Percentiles rank a stretch among this genome's conserved stretches.
Conservation (phyloP, 2,797 vertebrate species). For the Tauraco hartlaubi region DNA sequence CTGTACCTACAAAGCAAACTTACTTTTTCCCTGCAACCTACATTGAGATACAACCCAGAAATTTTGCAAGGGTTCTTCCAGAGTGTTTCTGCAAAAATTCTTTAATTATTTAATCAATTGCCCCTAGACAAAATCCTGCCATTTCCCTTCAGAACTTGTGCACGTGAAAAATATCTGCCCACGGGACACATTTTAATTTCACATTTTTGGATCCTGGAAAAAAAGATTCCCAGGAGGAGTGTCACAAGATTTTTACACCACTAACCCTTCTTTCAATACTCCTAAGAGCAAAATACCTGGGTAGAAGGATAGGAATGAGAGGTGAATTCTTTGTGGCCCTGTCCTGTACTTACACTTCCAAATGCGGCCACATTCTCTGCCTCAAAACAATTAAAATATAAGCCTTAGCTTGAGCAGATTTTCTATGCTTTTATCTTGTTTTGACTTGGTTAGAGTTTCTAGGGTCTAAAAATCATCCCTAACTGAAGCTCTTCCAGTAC, state of each 20-base stretch:
- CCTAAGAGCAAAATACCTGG: background rate
- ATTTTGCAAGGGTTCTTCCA: background rate
- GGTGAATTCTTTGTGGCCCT: background rate
- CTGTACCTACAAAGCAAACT: background rate
- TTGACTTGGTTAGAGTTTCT: background rate
- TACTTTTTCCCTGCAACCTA: background rate
- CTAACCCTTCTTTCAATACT: background rate
- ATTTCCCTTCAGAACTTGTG: background rate
- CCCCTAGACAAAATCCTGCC: background rate
- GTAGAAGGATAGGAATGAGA: background rate
- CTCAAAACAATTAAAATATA: background rate
- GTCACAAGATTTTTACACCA: background rate
- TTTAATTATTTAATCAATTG: background rate
- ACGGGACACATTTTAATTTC: background rate
- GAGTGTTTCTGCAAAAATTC: background rate
- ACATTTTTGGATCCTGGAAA: background rate
- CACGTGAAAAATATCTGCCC: accelerated
- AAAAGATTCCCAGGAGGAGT: background rate
- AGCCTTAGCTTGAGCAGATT: background rate
- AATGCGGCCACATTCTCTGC: background rate
- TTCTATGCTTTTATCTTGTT: background rate
- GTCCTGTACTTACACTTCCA: background rate
- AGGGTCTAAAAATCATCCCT: background rate
- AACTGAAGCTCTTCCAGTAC: background rate
- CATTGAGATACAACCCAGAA: background rate